Base-by-base conservation (phyloP, 2,113 vertebrate species). In the Oophaga pumilio region DNA sequence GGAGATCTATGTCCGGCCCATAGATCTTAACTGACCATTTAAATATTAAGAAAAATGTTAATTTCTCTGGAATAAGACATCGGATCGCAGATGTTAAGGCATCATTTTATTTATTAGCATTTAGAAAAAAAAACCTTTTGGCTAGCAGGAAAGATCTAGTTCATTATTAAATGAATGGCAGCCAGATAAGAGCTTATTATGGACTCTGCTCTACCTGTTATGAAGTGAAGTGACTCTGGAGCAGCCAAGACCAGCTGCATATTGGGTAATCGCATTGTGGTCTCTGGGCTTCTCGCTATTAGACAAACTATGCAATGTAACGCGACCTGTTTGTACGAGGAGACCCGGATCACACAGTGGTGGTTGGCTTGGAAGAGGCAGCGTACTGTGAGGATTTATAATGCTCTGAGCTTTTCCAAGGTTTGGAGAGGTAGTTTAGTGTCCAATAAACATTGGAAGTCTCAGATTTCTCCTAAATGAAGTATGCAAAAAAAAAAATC, bases 181-280 rank as follows among this genome's bases (percentile, higher is more conserved):
- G 12, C 18, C 60, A 49, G 60, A 52, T 68, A 49, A 17, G 68
- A 33, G 33, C 33, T 33, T 57, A 80, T 28, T 2, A n/a, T 52
- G 22, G 26, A 28, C 43, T 49, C 73, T 76, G 6, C 26, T 56
- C 64, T 73, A 81, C 77, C 77, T 87, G 85, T 57, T 22, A 18
- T 57, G 76, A n/a, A 64, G 59, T 71, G 26, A 66, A 78, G 0
- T 6, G 26, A 49, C 17, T 20, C 8, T 8, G 56, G 24, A 18
- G 24, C 26, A 43, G 60, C 60, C 64, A 69, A 57, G 28, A 66
- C 18, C 86, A 88, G 86, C 86, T 88, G 86, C 18, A 26, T 52
- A 83, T 88, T 88, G 83, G 86, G 86, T 88, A 76, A 88, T 88
- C 60, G 86, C 50, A 28, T 82, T 83, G 59, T 22, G 80, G 69